Evolutionary conservation across 2,797 vertebrate species (phyloP).

Genomic region (Gallirallus australis): DNA sequence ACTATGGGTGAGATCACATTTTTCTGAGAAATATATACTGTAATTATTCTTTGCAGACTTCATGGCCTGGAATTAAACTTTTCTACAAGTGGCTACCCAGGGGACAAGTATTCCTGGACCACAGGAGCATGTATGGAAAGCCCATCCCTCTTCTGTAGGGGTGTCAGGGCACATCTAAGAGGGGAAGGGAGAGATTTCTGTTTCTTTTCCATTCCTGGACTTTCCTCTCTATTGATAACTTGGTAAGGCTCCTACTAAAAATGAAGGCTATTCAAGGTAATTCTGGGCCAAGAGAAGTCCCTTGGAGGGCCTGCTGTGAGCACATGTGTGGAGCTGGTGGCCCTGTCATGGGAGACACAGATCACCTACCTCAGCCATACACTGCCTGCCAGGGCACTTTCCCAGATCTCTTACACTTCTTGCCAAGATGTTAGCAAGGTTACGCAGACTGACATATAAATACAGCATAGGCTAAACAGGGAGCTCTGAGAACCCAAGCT

Average conservation of each 20-base stretch:
- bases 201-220: neutral
- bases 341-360: neutral
- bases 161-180: neutral
- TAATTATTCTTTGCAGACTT: neutral
- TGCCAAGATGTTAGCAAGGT: neutral
- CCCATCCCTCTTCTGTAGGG: neutral
- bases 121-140: neutral
- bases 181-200: neutral
- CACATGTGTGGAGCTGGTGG: rapidly evolving
- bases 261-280: neutral
- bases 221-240: neutral
- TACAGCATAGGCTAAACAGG: neutral
- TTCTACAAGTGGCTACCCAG: neutral
- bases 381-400: rapidly evolving
- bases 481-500: neutral
- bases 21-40: neutral
- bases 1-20: neutral
- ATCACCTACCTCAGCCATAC: neutral
- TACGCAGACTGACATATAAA: neutral
- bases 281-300: neutral
- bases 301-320: neutral
- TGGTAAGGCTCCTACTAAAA: neutral
- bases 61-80: neutral
- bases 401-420: neutral
- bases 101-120: neutral